Evolutionary conservation across 2,113 vertebrate species (phyloP), one percentile per base, ranked within the genome.

Genomic region (Bagarius yarrelli): DNA sequence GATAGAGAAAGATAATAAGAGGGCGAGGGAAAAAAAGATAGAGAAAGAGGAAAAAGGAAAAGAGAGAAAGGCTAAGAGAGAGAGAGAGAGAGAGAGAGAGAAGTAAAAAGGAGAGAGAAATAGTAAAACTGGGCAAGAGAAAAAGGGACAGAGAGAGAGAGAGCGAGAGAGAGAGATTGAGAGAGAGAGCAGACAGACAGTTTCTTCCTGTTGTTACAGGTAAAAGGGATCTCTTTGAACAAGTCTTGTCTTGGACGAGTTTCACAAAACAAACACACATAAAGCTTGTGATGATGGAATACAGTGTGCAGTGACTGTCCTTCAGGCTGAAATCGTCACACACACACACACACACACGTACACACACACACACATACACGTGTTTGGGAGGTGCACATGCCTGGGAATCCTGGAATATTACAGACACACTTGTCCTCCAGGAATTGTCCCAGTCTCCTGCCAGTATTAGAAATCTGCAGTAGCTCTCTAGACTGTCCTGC

Each of bases 191-290:
- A 70, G 23, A 47, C 34, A n/a, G 34, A 40, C 34, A 50, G 16
- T 55, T 66, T 79, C 84, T 74, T 87, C 85, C 87, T 86, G 84
- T 83, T 87, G 85, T 83, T 79, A 84, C 59, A 72, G 8, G 12
- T 67, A 72, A 81, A 87, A 88, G 90, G 67, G 75, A 60, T 85
- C 77, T 61, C 84, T 89, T 87, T 89, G 87, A 90, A 89, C 88
- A 83, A 84, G 91, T 88, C 84, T 52, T 57, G 82, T 89, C 88
- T 89, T 85, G 87, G 85, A 82, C 16, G 73, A 81, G 71, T 63
- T 57, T 76, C 81, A 76, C 83, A 87, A 74, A 40, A 47, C 36
- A 78, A n/a, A 67, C 63, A 53, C 25, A 64, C 60, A 14, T 40
- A 63, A 15, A 55, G 19, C 21, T 34, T n/a, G 34, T 69, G n/a